These are phyloP conservation scores for Dioctria rufipes DNA, from an alignment of 2,888 invertebrate genomes.

Conservation along the genomic window DNA sequence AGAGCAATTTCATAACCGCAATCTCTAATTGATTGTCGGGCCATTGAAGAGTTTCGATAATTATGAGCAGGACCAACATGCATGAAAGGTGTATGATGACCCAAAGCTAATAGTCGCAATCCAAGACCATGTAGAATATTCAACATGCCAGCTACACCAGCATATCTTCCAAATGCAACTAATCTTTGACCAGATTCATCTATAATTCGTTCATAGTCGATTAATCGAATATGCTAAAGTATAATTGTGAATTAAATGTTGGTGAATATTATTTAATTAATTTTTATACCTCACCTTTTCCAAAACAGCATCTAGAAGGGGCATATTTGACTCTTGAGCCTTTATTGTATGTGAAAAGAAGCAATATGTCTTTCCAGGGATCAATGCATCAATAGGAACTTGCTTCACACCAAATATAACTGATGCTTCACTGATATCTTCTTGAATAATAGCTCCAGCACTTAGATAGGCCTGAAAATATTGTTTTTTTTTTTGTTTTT, in stretches of 20 bases:
- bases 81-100: constrained; percentile 99
- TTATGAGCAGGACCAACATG: constrained; percentile 99
- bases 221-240: constrained; percentile 87
- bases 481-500: no score
- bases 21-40: constrained; percentile 96
- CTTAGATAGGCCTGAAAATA: constrained; percentile 84
- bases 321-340: constrained; percentile 98
- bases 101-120: constrained; percentile 88
- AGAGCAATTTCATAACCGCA: constrained; percentile 99
- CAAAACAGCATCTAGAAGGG: constrained; percentile 93
- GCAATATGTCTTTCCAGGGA: constrained; percentile 97
- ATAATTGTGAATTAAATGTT: not conserved
- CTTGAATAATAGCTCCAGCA: constrained; percentile 93
- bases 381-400: constrained; percentile 87
- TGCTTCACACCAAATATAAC: constrained; percentile 97
- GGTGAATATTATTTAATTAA: constrained; percentile 50
- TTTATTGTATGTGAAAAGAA: constrained; percentile 99
- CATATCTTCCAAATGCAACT: constrained; percentile 99
- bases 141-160: constrained; percentile 98
- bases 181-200: constrained; percentile 90
- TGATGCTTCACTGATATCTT: constrained; percentile 96
- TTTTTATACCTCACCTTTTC: constrained; percentile 76
- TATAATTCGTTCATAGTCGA: constrained; percentile 98
- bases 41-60: constrained; percentile 98
- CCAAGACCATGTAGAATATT: constrained; percentile 99